A percentile compares a stretch with the other conserved stretches of the same genome.
phyloP scores from a whole-genome alignment of 2,797 vertebrate species.

The Onychomys leucogaster region DNA sequence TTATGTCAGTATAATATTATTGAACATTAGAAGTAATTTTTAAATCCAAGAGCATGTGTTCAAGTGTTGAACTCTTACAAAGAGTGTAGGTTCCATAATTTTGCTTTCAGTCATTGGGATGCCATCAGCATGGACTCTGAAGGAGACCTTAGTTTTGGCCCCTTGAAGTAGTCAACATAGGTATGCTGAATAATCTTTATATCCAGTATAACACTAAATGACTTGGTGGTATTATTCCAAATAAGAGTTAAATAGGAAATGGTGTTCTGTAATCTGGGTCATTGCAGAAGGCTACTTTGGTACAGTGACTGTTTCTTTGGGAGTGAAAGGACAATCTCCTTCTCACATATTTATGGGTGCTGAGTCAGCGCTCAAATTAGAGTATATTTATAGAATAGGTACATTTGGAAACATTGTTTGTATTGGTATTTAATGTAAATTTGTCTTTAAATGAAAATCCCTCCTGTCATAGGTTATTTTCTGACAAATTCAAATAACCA shows the following conservation, averaged over 20 bases:
- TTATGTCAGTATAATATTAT: neutral
- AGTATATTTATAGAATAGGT: neutral
- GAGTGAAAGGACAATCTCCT: neutral
- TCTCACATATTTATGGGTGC: neutral
- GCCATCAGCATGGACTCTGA: neutral
- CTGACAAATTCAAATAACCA: neutral
- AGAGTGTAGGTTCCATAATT: neutral
- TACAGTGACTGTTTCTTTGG: neutral
- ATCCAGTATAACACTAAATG: neutral
- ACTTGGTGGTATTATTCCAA: neutral
- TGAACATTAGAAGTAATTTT: neutral
- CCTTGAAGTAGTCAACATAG: neutral
- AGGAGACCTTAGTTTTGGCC: neutral
- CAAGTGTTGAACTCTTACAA: neutral
- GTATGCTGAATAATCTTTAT: neutral
- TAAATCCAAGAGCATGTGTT: neutral
- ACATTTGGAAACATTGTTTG: neutral
- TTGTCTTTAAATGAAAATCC: slow-evolving; percentile 18
- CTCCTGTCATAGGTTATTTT: neutral
- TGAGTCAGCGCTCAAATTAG: neutral
- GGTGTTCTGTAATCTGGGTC: neutral
- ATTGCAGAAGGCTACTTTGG: neutral
- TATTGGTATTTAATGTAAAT: neutral
- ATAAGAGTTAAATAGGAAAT: neutral
- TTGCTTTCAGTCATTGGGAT: neutral